These are phyloP conservation scores for Sphinx pinastri DNA, from an alignment of 2,888 invertebrate genomes.

Conservation along the genomic window DNA sequence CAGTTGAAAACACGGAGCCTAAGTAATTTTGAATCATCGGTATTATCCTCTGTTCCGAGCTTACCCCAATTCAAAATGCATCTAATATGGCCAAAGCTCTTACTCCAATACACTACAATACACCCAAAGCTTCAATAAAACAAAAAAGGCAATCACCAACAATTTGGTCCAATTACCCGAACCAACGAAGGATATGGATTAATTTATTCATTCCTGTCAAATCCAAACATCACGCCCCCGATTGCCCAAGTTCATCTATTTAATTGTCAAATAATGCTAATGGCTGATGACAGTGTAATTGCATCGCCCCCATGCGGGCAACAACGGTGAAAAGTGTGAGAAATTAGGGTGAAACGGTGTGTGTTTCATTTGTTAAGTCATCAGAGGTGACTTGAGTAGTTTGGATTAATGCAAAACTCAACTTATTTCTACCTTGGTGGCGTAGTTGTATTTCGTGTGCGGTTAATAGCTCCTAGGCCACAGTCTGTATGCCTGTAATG, in stretches of 20 bases:
- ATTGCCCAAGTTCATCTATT: constrained; percentile 57
- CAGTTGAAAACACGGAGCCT: too few relatives aligned
- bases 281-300: constrained; percentile 70
- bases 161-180: constrained; percentile 19
- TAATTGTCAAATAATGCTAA: constrained; percentile 62
- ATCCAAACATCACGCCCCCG: constrained; percentile 51
- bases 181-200: constrained; percentile 21
- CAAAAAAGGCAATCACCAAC: constrained; percentile 21
- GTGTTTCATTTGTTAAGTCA: not conserved
- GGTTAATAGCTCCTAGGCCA: too few relatives aligned
- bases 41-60: too few relatives aligned
- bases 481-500: too few relatives aligned
- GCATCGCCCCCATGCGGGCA: constrained; percentile 65
- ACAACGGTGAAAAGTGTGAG: constrained; percentile 19
- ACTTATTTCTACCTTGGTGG: too few relatives aligned
- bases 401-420: not conserved
- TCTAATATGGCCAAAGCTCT: too few relatives aligned
- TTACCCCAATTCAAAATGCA: too few relatives aligned
- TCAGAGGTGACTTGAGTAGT: not conserved
- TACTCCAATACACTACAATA: too few relatives aligned
- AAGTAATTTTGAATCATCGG: too few relatives aligned
- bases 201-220: constrained; percentile 52
- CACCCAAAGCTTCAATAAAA: not conserved
- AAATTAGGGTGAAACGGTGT: constrained; percentile 7
- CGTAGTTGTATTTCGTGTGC: too few relatives aligned